Base-by-base conservation (phyloP, 2,113 vertebrate genomes). In the Oreochromis aureus region DNA sequence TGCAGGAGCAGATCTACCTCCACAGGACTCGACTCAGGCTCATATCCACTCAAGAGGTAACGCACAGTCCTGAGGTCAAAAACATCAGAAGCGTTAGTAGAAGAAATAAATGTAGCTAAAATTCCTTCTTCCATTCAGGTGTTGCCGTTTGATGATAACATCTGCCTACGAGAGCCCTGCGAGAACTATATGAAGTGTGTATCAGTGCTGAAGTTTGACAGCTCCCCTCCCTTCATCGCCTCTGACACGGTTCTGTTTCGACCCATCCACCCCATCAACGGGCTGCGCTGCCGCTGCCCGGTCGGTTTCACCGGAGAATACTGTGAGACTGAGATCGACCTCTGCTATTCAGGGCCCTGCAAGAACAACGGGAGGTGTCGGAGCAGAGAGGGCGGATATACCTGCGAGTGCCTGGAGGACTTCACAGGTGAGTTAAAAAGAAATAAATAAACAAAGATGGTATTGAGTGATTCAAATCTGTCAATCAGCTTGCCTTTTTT, bases 131-230 rank as follows among this genome's bases (percentile, higher is more conserved):
- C 56, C 54, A 16, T 82, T 34, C 71, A 96, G 95, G 98, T 99
- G 86, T 96, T 99, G 89, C 98, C 98, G 4, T 99, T 99, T 0
- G 98, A 99, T 0, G 98, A 99, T 96, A 99, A 99, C 96, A 98
- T 99, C 94, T 99, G 98, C 93, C 91, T 99, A 87, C 96, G 98
- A 0, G 98, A 99, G 94, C 98, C 98, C 36, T 99, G 98, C 2
- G 98, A 99, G 96, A 99, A 99, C 97, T 99, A 99, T 96, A 99
- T 99, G 98, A 99, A 99, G 92, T 99, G 98, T 0, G 98, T 99
- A 19, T 99, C 98, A 0, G 98, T 99, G 51, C 96, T 99, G 34
- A 97, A 97, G 91, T 99, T 99, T 0, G 98, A 99, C 97, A 98
- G 97, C 95, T 99, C 98, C 0, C 98, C 98, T 0, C 98, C 98